Evolutionary conservation across 2,888 invertebrate genomes (phyloP).

Genomic region (Troglohyphantes excavatus): DNA sequence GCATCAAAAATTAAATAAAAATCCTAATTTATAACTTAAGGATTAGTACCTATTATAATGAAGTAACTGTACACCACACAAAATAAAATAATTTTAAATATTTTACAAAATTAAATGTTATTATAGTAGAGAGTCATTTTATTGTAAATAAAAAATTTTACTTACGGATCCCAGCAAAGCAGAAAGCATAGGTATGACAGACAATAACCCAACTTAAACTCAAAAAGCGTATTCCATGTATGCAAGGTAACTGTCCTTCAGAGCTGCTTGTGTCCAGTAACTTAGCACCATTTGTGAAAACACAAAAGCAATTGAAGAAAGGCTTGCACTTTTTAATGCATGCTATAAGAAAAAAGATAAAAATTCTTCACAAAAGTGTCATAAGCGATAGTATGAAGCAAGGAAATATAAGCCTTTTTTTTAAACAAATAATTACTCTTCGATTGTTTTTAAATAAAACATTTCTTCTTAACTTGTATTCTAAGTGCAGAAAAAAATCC

Average conservation of each 20-base stretch:
- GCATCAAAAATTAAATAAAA: too few relatives aligned
- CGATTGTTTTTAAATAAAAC: too few relatives aligned
- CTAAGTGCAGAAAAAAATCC: too few relatives aligned
- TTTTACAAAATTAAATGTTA: neutral
- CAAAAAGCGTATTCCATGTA: slow-evolving; percentile 75
- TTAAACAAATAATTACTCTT: too few relatives aligned
- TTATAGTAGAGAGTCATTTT: neutral
- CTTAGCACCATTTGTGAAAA: slow-evolving; percentile 59
- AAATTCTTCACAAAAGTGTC: too few relatives aligned
- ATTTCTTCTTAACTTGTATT: too few relatives aligned
- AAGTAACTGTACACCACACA: neutral
- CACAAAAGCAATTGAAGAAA: slow-evolving; percentile 63
- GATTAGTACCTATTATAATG: too few relatives aligned
- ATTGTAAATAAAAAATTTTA: neutral
- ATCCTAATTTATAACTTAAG: too few relatives aligned
- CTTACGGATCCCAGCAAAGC: slow-evolving; percentile 20
- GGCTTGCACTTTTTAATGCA: slow-evolving; percentile 24
- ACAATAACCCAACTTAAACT: slow-evolving; percentile 73
- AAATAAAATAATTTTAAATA: neutral
- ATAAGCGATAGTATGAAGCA: too few relatives aligned
- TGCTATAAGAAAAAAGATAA: slow-evolving; percentile 9
- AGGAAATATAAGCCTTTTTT: too few relatives aligned
- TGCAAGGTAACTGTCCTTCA: slow-evolving; percentile 53
- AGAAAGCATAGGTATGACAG: slow-evolving; percentile 61
- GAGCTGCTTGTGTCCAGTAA: slow-evolving; percentile 31